Evolutionary conservation across 2,888 invertebrate genomes (phyloP).

Genomic region (Andrena flavipes): DNA sequence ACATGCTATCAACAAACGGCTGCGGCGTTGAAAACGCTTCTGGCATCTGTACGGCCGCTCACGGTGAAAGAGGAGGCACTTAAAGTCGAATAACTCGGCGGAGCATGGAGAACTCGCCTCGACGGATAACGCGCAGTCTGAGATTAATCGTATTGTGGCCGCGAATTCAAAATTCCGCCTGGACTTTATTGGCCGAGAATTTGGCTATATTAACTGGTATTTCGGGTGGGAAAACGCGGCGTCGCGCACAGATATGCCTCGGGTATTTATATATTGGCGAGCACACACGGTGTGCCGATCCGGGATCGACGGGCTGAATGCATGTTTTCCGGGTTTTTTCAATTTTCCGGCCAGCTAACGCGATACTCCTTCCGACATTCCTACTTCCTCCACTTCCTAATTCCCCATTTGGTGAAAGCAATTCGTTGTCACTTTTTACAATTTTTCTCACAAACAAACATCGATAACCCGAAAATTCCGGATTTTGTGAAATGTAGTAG

Average conservation of each 20-base stretch:
- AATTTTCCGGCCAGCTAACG: neutral
- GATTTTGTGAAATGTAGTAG: no score
- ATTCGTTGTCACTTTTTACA: no score
- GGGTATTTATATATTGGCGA: slow-evolving; percentile 24
- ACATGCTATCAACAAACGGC: slow-evolving; percentile 37
- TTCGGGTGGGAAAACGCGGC: slow-evolving; percentile 38
- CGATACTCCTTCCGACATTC: neutral
- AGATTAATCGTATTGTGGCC: slow-evolving; percentile 75
- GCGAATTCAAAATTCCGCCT: slow-evolving; percentile 75
- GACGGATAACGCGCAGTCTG: slow-evolving; percentile 76
- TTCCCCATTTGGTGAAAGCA: no score
- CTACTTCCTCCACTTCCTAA: no score
- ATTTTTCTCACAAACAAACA: no score
- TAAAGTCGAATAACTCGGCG: slow-evolving; percentile 71
- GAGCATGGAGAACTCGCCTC: slow-evolving; percentile 71
- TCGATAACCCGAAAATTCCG: no score
- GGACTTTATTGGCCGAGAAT: slow-evolving; percentile 60
- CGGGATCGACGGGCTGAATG: neutral
- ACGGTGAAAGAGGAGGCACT: slow-evolving; percentile 54
- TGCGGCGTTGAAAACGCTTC: slow-evolving; percentile 43
- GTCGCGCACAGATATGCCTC: slow-evolving; percentile 7
- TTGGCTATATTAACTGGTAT: slow-evolving; percentile 50
- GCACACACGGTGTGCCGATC: neutral
- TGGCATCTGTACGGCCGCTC: slow-evolving; percentile 49
- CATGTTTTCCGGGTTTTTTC: neutral